Percentiles rank a stretch among this genome's conserved stretches.
Conservation (phyloP, 1,140 invertebrate species). For the Akabosia matsudoensis region DNA sequence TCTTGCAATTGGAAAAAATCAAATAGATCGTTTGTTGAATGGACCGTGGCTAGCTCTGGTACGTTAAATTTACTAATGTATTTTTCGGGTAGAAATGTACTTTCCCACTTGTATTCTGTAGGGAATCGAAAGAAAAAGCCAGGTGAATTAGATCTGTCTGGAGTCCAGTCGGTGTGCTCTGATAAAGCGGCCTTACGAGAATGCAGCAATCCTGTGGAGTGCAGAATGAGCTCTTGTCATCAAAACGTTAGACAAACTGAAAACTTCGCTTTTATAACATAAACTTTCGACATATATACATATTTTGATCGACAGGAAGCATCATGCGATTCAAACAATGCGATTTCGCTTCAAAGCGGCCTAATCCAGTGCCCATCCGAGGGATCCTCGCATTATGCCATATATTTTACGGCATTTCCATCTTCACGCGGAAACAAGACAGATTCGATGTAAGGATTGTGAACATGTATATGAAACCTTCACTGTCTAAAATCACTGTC, state of each 20-base stretch:
- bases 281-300: not conserved
- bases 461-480: too few species aligned
- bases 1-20: constrained; percentile 5
- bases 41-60: too few species aligned
- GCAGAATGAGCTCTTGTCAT: constrained; percentile 30
- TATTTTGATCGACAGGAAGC: not conserved
- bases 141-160: too few species aligned
- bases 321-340: not conserved
- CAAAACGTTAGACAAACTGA: not conserved
- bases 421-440: not conserved
- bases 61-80: too few species aligned
- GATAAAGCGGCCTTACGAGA: too few species aligned
- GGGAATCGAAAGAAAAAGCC: too few species aligned
- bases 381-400: not conserved
- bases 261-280: not conserved
- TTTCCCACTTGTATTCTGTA: too few species aligned
- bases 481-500: too few species aligned
- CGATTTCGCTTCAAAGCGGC: not conserved
- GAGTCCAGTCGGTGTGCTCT: too few species aligned
- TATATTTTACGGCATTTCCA: constrained; percentile 8
- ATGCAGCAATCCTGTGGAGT: constrained; percentile 37
- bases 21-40: constrained; percentile 15
- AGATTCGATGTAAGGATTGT: not conserved
- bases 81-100: too few species aligned
- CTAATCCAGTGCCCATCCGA: not conserved